Evolutionary conservation across 1,140 invertebrate species (phyloP), one percentile per base, ranked within the genome.

Genomic region (Asbolus verrucosus): DNA sequence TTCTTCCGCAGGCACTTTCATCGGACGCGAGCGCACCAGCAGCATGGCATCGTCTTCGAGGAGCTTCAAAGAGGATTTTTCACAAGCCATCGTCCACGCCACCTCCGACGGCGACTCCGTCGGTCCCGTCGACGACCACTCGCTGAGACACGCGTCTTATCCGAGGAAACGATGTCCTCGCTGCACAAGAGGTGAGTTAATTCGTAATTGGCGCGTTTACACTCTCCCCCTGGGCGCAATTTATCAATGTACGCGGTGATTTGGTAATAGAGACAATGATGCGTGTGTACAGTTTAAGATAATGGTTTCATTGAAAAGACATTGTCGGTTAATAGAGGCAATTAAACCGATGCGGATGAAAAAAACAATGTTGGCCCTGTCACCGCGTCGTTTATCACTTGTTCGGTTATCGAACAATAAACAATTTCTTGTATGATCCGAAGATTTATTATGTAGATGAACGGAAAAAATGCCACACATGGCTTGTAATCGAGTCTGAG

Each of bases 81-180:
- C 75, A 2, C 61, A 72, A 15, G 74, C 71, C 11, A 65, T 72
- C 14, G 67, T 77, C 18, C 73, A 76, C 61, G 73, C 73, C 8
- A 76, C 73, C 0, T 31, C 65, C n/a, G 41, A 71, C 50, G 60
- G 73, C 38, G 38, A 62, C 41, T 43, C 72, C 39, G 18, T 77
- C 16, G 50, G 46, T 16, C 41, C 69, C 18, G 74, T 80, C n/a
- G 80, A 81, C 41, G 78, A 80, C 31, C 79, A 80, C 67, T 78
- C 79, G n/a, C 66, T 79, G 21, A 69, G 80, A 38, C 80, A 81
- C 67, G 78, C 75, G 36, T 78, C 78, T 1, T 81, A 77, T 66
- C 80, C 79, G 3, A 77, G 81, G 62, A 81, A 81, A 62, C 71
- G 80, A 15, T 83, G 82, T 68, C 75, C 73, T 38, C 77, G 76